Evolutionary conservation across 2,888 invertebrate genomes (phyloP).

Genomic region (Ecliptopera silaceata): DNA sequence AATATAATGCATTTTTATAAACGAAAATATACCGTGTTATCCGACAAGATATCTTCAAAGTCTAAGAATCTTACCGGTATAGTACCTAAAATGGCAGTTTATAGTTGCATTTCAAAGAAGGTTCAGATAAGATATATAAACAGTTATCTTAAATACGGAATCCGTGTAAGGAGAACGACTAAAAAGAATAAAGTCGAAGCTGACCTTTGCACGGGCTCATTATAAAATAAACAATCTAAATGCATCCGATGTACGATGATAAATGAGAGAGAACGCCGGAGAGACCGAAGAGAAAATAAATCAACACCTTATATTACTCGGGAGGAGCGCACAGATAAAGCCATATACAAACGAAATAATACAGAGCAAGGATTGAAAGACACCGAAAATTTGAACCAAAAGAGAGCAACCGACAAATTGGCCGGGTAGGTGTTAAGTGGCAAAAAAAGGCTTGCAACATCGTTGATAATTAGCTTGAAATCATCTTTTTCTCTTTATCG

Average conservation of each 20-base stretch:
- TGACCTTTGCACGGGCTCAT: constrained; percentile 48
- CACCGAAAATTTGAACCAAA: constrained; percentile 49
- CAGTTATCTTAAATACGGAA: constrained; percentile 33
- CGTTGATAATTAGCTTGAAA: constrained; percentile 77
- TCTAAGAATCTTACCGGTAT: background rate
- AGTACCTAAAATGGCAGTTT: background rate
- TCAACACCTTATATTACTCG: constrained; percentile 41
- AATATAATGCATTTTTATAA: no score
- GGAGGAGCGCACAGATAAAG: constrained; percentile 39
- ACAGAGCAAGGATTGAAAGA: constrained; percentile 34
- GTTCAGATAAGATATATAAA: constrained; percentile 30
- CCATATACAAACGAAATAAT: constrained; percentile 36
- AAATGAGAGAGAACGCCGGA: constrained; percentile 49
- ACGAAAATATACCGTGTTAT: no score
- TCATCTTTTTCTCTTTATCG: constrained; percentile 77
- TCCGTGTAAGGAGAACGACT: constrained; percentile 34
- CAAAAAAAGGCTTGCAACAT: constrained; percentile 65
- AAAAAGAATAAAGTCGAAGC: constrained; percentile 32
- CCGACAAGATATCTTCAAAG: no score
- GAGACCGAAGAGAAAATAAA: constrained; percentile 48
- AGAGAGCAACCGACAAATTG: constrained; percentile 65
- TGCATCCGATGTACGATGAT: constrained; percentile 55
- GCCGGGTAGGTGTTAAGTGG: constrained; percentile 72
- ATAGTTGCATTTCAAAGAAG: background rate
- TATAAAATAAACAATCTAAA: constrained; percentile 60